A percentile compares a stretch with the other conserved stretches of the same genome.
Evolutionary conservation across 2,113 vertebrate genomes (phyloP).

Genomic region (Bos javanicus): DNA sequence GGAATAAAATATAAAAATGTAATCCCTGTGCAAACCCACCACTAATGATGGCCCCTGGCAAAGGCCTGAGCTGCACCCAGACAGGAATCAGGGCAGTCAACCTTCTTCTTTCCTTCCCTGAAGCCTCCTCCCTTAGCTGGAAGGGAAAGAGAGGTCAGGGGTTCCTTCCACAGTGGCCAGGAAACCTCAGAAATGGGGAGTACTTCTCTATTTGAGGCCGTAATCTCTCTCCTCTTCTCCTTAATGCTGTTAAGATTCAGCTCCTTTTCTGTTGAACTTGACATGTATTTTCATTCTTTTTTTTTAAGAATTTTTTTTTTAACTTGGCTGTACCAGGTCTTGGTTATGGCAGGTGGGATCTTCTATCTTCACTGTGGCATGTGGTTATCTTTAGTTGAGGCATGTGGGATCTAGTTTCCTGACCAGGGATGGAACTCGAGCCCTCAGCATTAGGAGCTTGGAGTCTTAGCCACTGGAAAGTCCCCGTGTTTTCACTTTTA

Average conservation of each 20-base stretch:
- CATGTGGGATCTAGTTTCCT: not conserved
- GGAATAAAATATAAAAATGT: slow-evolving; percentile 75
- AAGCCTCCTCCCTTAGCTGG: not conserved
- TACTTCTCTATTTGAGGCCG: not conserved
- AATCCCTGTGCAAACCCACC: slow-evolving; percentile 68
- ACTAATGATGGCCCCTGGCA: slow-evolving; percentile 63
- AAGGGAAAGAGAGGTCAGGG: not conserved
- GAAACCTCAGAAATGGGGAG: not conserved
- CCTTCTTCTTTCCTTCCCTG: not conserved
- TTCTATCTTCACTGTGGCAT: not conserved
- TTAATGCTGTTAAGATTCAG: not conserved
- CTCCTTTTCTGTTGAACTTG: not conserved
- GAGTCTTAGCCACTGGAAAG: not conserved
- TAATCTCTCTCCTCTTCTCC: not conserved
- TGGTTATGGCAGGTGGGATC: not conserved
- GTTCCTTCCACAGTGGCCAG: not conserved
- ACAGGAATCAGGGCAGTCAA: slow-evolving; percentile 30
- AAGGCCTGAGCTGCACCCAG: slow-evolving; percentile 25
- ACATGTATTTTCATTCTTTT: not conserved
- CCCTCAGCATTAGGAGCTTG: not conserved
- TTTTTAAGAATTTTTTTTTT: not conserved
- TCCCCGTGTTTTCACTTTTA: not conserved
- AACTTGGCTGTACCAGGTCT: not conserved
- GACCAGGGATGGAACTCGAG: not conserved
- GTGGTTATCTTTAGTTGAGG: not conserved